Evolutionary conservation across 2,797 vertebrate species (phyloP), one percentile per base, ranked within the genome.

Genomic region (Peromyscus nudipes): DNA sequence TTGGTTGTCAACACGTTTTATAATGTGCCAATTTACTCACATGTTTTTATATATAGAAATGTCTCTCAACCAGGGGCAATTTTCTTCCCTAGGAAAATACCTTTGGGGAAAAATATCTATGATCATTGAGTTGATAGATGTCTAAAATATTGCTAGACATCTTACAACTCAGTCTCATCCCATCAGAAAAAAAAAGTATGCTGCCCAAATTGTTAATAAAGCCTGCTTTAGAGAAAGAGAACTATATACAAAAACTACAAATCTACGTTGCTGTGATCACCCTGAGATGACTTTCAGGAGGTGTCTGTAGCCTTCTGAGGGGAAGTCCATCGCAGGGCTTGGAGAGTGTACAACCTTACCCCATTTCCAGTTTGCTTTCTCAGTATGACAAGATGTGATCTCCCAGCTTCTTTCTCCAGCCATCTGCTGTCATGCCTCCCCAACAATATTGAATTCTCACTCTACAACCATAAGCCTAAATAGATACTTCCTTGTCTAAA

Each of bases 1-100:
- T 94, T 65, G 23, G 40, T 88, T 92, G 77, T 84, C 89, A 91
- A 88, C 60, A 95, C 40, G 84, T 92, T 95, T 92, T 87, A 73
- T 79, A 65, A 94, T 14, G 46, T 97, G 43, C 89, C 76, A 55
- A 31, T 94, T 89, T 87, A 49, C 34, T 62, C 77, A 91, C 9
- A 67, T 85, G 34, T 46, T 83, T 89, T 89, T 97, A 80, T 23
- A 62, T 52, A 73, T 31, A 71, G 46, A 40, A 88, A 60, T 64
- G 65, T 31, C 64, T 95, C 69, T 96, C 57, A 80, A 77, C 43
- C 6, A 0, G 4, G 16, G 16, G 9, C 27, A 83, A 96, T 82
- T 16, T 95, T 83, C 13, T 31, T 34, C 67, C 52, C n/a, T 1
- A 71, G 23, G 10, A 23, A 85, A n/a, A 13, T 4, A 91, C 25